Conservation (phyloP, 2,113 vertebrate genomes). For the Hepsetus odoe region DNA sequence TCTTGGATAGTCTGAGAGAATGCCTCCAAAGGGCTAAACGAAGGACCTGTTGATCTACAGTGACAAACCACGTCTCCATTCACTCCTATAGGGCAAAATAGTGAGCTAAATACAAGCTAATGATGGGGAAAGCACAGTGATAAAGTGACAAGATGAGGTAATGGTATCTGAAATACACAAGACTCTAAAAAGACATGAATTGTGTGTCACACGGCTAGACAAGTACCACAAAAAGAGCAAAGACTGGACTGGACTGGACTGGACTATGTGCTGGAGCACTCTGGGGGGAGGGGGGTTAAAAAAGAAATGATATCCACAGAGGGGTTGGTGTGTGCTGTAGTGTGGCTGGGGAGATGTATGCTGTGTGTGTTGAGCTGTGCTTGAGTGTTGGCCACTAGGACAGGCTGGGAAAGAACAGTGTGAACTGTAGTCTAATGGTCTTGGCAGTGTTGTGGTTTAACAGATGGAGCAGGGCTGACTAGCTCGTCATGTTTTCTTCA, state of each 20-base stretch:
- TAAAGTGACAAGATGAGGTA: constrained; percentile 58
- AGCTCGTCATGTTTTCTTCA: constrained; percentile 51
- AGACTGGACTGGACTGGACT: constrained; percentile 52
- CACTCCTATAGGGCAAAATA: constrained; percentile 13
- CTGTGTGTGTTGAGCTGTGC: constrained; percentile 47
- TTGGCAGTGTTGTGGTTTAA: constrained; percentile 53
- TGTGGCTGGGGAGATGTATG: constrained; percentile 41
- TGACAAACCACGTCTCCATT: constrained; percentile 11
- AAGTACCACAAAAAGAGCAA: constrained; percentile 51
- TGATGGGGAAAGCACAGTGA: constrained; percentile 48
- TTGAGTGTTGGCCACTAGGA: constrained; percentile 50
- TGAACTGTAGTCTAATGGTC: constrained; percentile 56
- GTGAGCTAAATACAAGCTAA: constrained; percentile 38
- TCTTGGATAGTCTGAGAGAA: not conserved
- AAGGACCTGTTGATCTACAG: not conserved
- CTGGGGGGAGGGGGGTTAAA: constrained; percentile 4
- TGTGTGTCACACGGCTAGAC: constrained; percentile 55
- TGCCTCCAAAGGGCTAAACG: not conserved
- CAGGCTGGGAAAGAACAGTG: constrained; percentile 62
- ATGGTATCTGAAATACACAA: constrained; percentile 60
- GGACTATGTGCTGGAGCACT: constrained; percentile 45
- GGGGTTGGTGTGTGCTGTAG: constrained; percentile 30
- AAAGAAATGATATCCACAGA: constrained; percentile 39
- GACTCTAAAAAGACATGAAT: constrained; percentile 56
- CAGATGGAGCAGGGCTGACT: constrained; percentile 58